Conservation (phyloP, 1,140 invertebrate genomes). For the Monochamus saltuarius region DNA sequence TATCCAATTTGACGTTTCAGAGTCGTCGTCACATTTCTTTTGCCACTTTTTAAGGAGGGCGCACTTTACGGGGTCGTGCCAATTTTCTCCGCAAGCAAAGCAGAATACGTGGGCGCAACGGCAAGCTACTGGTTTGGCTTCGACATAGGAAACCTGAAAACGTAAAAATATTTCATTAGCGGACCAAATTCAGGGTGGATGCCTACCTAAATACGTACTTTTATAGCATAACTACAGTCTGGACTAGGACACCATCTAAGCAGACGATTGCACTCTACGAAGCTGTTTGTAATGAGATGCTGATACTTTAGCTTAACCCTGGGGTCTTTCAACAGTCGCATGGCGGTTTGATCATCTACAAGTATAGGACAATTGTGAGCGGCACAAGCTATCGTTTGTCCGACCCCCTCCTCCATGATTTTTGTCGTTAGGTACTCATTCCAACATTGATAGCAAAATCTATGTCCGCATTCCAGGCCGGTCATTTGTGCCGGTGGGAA, state of each 20-base stretch:
- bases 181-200: too few species aligned
- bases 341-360: conserved; percentile 70
- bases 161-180: neutral
- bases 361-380: conserved; percentile 60
- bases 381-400: conserved; percentile 68
- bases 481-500: conserved; percentile 60
- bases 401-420: conserved; percentile 70
- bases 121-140: conserved; percentile 66
- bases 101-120: conserved; percentile 68
- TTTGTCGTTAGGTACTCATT: conserved; percentile 70
- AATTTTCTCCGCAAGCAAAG: conserved; percentile 72
- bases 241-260: conserved; percentile 73
- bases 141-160: conserved; percentile 56
- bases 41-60: conserved; percentile 69
- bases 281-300: conserved; percentile 74
- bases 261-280: conserved; percentile 73
- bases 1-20: conserved; percentile 80
- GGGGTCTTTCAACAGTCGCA: conserved; percentile 64
- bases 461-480: conserved; percentile 70
- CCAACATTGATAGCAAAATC: conserved; percentile 71
- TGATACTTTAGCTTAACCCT: conserved; percentile 71
- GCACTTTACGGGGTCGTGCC: conserved; percentile 78
- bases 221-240: conserved; percentile 70
- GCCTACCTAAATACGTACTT: conserved; percentile 54
- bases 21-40: conserved; percentile 81